Percentiles rank a stretch among this genome's conserved stretches.
These are phyloP conservation scores for Aproaerema taeniolella DNA, from an alignment of 2,888 invertebrate species.

Conservation along the genomic window DNA sequence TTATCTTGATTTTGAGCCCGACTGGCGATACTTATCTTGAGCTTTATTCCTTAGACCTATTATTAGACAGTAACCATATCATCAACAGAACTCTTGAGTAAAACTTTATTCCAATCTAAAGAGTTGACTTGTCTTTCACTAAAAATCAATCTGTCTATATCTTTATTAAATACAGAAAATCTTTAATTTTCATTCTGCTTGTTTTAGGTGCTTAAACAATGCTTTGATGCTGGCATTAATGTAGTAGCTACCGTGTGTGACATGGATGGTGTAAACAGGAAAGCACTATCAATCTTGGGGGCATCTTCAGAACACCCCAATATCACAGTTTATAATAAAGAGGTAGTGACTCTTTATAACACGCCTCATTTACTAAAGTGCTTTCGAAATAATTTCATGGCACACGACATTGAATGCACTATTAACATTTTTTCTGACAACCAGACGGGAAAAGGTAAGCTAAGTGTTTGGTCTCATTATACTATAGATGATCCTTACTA, in stretches of 20 bases:
- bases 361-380: slow-evolving; percentile 21
- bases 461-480: no score
- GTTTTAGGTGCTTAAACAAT: slow-evolving; percentile 17
- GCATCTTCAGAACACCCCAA: slow-evolving; percentile 11
- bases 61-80: no score
- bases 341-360: slow-evolving; percentile 17
- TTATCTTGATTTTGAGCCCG: no score
- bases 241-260: slow-evolving; percentile 20
- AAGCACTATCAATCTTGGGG: slow-evolving; percentile 17
- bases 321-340: slow-evolving; percentile 4
- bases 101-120: no score
- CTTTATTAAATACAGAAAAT: background rate
- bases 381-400: slow-evolving; percentile 19
- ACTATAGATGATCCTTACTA: no score
- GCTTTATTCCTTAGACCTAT: no score
- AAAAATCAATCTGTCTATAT: no score
- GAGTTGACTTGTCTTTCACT: no score
- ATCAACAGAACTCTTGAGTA: no score
- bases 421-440: background rate
- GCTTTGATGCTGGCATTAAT: slow-evolving; percentile 13
- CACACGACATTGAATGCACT: slow-evolving; percentile 7
- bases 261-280: slow-evolving; percentile 17
- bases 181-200: no score
- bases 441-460: background rate
- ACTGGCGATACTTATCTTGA: background rate